phyloP scores from a whole-genome alignment of 2,113 vertebrate species.

The Brachypteracias leptosomus region DNA sequence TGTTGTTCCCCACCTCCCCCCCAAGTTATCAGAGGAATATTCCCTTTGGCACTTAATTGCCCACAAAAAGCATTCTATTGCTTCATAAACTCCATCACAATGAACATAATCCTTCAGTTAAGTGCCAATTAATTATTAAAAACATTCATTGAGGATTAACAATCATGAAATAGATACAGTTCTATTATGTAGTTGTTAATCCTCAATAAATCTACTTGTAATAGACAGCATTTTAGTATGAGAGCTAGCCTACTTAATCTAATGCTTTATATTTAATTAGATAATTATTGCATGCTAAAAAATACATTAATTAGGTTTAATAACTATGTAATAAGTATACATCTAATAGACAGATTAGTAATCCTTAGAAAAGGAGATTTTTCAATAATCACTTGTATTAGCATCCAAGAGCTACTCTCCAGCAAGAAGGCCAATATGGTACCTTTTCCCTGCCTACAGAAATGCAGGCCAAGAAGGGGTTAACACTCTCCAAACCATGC shows the following conservation, averaged over 20 bases:
- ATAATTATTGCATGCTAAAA: slow-evolving; percentile 64
- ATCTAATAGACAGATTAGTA: slow-evolving; percentile 31
- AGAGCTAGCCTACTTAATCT: slow-evolving; percentile 54
- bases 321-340: slow-evolving; percentile 52
- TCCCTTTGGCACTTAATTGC: slow-evolving; percentile 29
- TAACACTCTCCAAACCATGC: background rate
- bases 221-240: slow-evolving; percentile 61
- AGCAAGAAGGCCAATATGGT: background rate
- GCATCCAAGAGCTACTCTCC: background rate
- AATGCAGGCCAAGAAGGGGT: background rate
- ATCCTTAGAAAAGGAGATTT: slow-evolving; percentile 1
- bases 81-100: slow-evolving; percentile 58
- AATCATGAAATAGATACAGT: slow-evolving; percentile 67
- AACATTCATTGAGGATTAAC: slow-evolving; percentile 69
- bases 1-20: background rate
- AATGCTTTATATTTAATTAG: slow-evolving; percentile 63
- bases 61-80: background rate
- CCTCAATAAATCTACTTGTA: slow-evolving; percentile 71
- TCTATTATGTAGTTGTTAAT: slow-evolving; percentile 70
- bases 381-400: background rate
- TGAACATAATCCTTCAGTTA: slow-evolving; percentile 66
- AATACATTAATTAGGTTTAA: slow-evolving; percentile 51
- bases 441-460: background rate
- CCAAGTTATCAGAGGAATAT: background rate
- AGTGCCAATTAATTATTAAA: slow-evolving; percentile 75